Evolutionary conservation across 1,140 invertebrate species (phyloP).

Genomic region (Zophobas morio): DNA sequence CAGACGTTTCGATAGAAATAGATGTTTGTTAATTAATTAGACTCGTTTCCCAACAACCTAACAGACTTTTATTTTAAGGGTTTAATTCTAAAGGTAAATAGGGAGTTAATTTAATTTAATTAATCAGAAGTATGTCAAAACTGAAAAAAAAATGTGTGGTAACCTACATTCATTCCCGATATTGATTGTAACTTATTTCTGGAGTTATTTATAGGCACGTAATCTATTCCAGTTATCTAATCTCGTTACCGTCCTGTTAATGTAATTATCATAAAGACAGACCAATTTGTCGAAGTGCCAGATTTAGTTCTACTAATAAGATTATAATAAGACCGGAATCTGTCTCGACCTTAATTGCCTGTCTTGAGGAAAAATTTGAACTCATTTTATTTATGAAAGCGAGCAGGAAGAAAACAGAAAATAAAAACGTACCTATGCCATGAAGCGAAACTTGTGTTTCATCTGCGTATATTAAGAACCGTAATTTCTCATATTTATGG

Average conservation of each 20-base stretch:
- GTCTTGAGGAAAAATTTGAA: not conserved
- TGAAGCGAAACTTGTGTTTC: conserved; percentile 14
- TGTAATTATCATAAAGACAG: not conserved
- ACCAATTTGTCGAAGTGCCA: not conserved
- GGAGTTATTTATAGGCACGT: no score
- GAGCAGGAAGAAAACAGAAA: not conserved
- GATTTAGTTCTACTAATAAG: not conserved
- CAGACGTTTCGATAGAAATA: no score
- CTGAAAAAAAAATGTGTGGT: no score
- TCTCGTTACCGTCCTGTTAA: not conserved
- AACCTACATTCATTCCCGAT: no score
- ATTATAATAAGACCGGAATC: not conserved
- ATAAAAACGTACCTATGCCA: not conserved
- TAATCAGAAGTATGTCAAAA: no score
- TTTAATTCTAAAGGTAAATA: no score
- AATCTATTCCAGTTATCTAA: not conserved
- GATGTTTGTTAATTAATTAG: no score
- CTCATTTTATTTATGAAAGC: not conserved
- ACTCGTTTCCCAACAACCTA: no score
- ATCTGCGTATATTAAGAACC: conserved; percentile 30
- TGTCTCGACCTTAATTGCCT: not conserved
- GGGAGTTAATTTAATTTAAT: no score
- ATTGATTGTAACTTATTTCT: no score
- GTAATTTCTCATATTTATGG: conserved; percentile 38
- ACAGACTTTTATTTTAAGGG: no score